Percentiles rank a stretch among this genome's conserved stretches.
Conservation (phyloP, 2,888 invertebrate species). For the Venusia cambrica region DNA sequence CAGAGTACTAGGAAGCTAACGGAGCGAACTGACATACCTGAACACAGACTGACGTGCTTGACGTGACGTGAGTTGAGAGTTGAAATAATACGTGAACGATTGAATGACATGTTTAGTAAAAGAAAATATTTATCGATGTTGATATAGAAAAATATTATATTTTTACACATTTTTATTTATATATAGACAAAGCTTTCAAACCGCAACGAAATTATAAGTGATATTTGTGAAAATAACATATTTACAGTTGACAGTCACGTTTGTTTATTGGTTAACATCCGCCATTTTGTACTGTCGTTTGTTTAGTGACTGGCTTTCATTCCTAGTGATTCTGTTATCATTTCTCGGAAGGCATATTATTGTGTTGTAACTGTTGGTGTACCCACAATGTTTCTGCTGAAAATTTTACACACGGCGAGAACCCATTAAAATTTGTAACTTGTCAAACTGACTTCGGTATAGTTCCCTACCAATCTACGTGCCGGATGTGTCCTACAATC, state of each 20-base stretch:
- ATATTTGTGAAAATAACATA: slow-evolving; percentile 35
- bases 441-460: slow-evolving; percentile 72
- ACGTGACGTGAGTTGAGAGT: slow-evolving; percentile 52
- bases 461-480: slow-evolving; percentile 63
- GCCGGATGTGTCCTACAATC: slow-evolving; percentile 81
- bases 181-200: slow-evolving; percentile 44
- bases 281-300: slow-evolving; percentile 82
- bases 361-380: slow-evolving; percentile 65
- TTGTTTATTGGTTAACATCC: slow-evolving; percentile 81
- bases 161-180: slow-evolving; percentile 67
- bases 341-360: slow-evolving; percentile 57
- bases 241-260: slow-evolving; percentile 70
- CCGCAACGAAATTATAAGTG: slow-evolving; percentile 28
- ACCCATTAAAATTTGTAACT: slow-evolving; percentile 68
- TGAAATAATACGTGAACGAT: slow-evolving; percentile 65
- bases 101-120: slow-evolving; percentile 71
- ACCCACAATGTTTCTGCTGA: slow-evolving; percentile 76
- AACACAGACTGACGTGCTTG: too few species aligned
- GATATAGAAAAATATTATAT: slow-evolving; percentile 56
- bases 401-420: slow-evolving; percentile 64
- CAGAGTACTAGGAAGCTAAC: too few species aligned
- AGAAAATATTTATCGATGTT: slow-evolving; percentile 64
- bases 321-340: slow-evolving; percentile 67
- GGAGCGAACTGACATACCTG: too few species aligned
- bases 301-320: slow-evolving; percentile 75